phyloP scores from a whole-genome alignment of 2,888 invertebrate genomes.

The Invenusta paracnida region DNA sequence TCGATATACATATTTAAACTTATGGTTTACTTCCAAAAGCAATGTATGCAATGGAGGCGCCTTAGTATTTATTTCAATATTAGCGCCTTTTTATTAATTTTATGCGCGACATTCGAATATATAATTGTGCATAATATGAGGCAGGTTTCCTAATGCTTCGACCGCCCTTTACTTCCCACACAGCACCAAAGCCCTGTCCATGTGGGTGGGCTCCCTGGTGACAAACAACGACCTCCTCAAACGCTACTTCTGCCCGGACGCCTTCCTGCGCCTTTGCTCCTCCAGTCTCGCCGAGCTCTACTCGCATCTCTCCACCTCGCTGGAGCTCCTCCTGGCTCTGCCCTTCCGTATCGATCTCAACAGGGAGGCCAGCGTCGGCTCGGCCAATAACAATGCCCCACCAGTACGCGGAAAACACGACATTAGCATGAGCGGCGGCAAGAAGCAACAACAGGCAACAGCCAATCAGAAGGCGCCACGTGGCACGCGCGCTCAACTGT shows the following conservation, averaged over 20 bases:
- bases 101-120: too few relatives aligned
- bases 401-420: background rate
- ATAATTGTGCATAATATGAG: too few relatives aligned
- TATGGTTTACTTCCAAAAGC: too few relatives aligned
- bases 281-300: constrained; percentile 31
- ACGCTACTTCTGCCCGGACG: constrained; percentile 38
- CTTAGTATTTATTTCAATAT: too few relatives aligned
- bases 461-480: background rate
- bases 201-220: constrained; percentile 39
- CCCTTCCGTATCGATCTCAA: constrained; percentile 4
- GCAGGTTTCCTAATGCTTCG: too few relatives aligned
- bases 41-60: too few relatives aligned
- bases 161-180: too few relatives aligned
- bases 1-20: too few relatives aligned
- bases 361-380: background rate
- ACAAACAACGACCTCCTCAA: constrained; percentile 36
- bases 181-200: constrained; percentile 38
- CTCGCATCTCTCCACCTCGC: constrained; percentile 36
- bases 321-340: constrained; percentile 39
- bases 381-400: background rate
- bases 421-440: background rate
- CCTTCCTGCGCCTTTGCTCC: constrained; percentile 37
- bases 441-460: background rate
- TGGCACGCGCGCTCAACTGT: background rate
- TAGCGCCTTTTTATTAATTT: too few relatives aligned